These are phyloP conservation scores for Amphilophus citrinellus DNA, from an alignment of 2,113 vertebrate species.

Conservation along the genomic window DNA sequence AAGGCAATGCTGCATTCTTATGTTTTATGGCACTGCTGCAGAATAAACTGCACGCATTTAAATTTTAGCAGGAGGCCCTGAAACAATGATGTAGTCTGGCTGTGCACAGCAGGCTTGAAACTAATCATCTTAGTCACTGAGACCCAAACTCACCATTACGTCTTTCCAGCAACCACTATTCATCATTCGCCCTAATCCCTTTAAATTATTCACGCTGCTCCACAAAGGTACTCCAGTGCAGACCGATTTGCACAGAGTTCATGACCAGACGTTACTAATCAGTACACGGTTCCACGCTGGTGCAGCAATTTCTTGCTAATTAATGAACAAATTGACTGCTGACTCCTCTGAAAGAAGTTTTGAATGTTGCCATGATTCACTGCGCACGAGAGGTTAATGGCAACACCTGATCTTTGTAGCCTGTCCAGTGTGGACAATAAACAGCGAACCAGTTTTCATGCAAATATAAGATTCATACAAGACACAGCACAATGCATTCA, in stretches of 20 bases:
- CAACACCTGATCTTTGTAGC: constrained; percentile 36
- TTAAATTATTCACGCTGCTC: constrained; percentile 75
- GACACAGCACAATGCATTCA: not conserved
- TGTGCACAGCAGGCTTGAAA: constrained; percentile 48
- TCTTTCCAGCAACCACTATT: constrained; percentile 59
- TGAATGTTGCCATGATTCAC: constrained; percentile 30
- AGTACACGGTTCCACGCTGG: constrained; percentile 42
- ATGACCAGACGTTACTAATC: constrained; percentile 65
- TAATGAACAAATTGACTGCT: constrained; percentile 67
- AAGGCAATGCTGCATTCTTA: constrained; percentile 11
- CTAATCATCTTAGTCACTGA: constrained; percentile 65
- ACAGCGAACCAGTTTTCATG: not conserved
- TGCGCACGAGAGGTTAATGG: constrained; percentile 24
- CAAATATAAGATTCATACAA: not conserved
- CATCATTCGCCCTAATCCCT: constrained; percentile 63
- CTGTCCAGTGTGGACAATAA: constrained; percentile 11
- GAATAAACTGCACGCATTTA: constrained; percentile 49
- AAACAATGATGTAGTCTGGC: constrained; percentile 51
- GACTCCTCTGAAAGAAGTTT: constrained; percentile 36
- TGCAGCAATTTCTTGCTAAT: constrained; percentile 60
- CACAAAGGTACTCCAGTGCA: constrained; percentile 57
- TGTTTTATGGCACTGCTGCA: constrained; percentile 35
- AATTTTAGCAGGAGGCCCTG: constrained; percentile 40
- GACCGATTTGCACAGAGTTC: constrained; percentile 61
- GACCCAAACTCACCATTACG: constrained; percentile 58